phyloP scores from a whole-genome alignment of 2,888 invertebrate species.

The Apocheima hispidaria region DNA sequence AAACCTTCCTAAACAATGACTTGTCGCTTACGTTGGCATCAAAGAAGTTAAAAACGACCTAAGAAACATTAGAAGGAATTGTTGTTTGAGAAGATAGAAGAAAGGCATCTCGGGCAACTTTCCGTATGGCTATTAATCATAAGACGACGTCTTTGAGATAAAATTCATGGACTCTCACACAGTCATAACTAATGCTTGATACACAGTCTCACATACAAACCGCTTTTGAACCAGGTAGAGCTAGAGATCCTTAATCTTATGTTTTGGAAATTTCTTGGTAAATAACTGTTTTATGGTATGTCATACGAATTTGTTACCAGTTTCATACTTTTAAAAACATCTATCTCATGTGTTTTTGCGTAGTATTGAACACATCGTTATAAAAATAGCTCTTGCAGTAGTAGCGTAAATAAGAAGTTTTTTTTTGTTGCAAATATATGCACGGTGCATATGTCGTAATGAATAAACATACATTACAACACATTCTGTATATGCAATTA shows the following conservation, averaged over 20 bases:
- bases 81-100: constrained; percentile 69
- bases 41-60: constrained; percentile 67
- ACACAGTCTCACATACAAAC: constrained; percentile 51
- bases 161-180: constrained; percentile 62
- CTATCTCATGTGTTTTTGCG: background rate
- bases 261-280: constrained; percentile 56
- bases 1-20: constrained; percentile 24
- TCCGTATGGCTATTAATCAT: constrained; percentile 79
- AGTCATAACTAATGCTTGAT: constrained; percentile 42
- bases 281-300: constrained; percentile 51
- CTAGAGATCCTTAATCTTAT: constrained; percentile 49
- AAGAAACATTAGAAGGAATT: constrained; percentile 64
- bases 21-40: constrained; percentile 24
- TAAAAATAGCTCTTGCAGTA: no score
- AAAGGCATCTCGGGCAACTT: constrained; percentile 71
- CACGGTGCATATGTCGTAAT: no score
- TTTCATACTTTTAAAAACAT: background rate
- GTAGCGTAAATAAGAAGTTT: no score
- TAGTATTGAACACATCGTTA: no score
- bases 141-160: constrained; percentile 70
- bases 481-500: no score
- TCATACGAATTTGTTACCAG: constrained; percentile 19
- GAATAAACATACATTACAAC: no score
- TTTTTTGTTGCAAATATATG: no score
- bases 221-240: constrained; percentile 52